These are phyloP conservation scores for Machimus atricapillus DNA, from an alignment of 2,888 invertebrate species.

Conservation along the genomic window DNA sequence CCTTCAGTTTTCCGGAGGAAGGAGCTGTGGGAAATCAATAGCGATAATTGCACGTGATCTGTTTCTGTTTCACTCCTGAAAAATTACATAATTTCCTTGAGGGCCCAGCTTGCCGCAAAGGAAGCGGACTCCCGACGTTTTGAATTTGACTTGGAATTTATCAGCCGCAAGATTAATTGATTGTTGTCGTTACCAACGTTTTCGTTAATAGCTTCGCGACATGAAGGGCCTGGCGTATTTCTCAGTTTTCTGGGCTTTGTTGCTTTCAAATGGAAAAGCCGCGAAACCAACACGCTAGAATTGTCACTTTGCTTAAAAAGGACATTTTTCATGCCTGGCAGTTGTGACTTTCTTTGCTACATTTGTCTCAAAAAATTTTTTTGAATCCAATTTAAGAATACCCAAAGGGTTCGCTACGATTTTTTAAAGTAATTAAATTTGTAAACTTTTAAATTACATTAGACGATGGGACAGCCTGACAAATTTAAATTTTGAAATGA, in stretches of 20 bases:
- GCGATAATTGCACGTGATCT: background rate
- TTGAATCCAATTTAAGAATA: background rate
- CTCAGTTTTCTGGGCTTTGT: background rate
- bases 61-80: background rate
- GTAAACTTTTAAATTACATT: background rate
- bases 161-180: constrained; percentile 14
- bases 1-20: background rate
- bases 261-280: background rate
- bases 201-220: background rate
- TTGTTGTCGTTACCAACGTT: background rate
- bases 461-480: background rate
- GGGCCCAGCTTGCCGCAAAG: background rate
- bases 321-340: background rate
- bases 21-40: background rate
- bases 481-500: background rate
- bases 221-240: background rate
- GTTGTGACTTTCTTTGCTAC: background rate
- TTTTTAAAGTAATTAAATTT: background rate
- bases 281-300: background rate
- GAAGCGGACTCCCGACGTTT: background rate
- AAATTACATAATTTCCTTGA: background rate
- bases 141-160: background rate
- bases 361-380: background rate
- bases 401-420: background rate
- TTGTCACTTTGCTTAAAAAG: background rate